phyloP scores from a whole-genome alignment of 2,113 vertebrate genomes.

The Oreotragus oreotragus region DNA sequence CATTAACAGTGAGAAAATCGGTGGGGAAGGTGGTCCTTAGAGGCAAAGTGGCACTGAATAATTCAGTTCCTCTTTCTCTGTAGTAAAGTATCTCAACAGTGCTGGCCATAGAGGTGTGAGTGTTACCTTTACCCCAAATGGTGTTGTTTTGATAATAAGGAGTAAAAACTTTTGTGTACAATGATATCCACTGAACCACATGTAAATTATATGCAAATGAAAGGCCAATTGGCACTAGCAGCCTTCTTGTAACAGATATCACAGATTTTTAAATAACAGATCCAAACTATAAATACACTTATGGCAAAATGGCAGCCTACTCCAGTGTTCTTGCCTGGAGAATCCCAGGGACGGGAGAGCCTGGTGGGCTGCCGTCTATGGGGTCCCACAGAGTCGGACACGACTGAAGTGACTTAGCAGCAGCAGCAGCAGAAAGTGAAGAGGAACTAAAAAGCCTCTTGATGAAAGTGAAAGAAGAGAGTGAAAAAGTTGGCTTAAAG shows the following conservation, averaged over 20 bases:
- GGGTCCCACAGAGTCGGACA: too few species aligned
- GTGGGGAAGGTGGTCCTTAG: neutral
- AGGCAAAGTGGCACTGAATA: neutral
- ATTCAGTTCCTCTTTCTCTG: neutral
- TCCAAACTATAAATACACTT: neutral
- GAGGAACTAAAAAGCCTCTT: too few species aligned
- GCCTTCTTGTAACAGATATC: neutral
- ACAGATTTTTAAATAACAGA: neutral
- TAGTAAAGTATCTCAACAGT: neutral
- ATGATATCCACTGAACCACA: neutral
- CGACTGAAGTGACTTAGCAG: too few species aligned
- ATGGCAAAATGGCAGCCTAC: too few species aligned
- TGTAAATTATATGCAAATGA: slow-evolving; percentile 13
- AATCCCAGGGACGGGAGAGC: too few species aligned
- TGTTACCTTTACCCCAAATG: neutral
- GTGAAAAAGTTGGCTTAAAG: too few species aligned
- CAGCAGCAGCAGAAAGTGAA: too few species aligned
- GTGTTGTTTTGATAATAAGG: neutral
- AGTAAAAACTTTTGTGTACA: neutral
- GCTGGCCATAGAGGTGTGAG: neutral
- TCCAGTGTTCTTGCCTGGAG: too few species aligned
- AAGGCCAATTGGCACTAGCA: neutral
- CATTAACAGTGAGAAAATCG: neutral
- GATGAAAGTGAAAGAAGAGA: too few species aligned
- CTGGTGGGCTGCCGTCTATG: too few species aligned